Evolutionary conservation across 2,888 invertebrate genomes (phyloP).

Genomic region (Tortricodes alternella): DNA sequence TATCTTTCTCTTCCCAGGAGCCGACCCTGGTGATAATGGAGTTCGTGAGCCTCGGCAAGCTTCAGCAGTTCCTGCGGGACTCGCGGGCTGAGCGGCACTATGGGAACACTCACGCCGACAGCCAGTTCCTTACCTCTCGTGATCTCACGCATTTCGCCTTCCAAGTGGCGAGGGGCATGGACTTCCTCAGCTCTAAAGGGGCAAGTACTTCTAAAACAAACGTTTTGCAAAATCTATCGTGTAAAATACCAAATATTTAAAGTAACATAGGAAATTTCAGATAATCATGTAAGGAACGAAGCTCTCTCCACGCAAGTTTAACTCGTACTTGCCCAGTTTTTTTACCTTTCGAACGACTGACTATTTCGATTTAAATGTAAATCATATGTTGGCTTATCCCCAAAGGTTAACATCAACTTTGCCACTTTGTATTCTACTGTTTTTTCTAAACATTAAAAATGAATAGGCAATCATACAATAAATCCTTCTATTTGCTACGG

Average conservation of each 20-base stretch:
- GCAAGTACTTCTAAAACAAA: constrained; percentile 66
- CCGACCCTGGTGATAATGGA: constrained; percentile 97
- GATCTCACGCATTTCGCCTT: constrained; percentile 95
- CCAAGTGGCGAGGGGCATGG: constrained; percentile 95
- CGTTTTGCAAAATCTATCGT: background rate
- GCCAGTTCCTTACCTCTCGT: constrained; percentile 90
- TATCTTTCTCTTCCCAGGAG: constrained; percentile 73
- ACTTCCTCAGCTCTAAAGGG: constrained; percentile 91
- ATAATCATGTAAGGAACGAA: too few species aligned
- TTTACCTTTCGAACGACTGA: too few species aligned
- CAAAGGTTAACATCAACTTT: too few species aligned
- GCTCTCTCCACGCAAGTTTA: too few species aligned
- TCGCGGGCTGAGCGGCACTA: constrained; percentile 93
- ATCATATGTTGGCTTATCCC: background rate
- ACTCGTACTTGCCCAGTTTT: too few species aligned
- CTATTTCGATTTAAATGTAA: too few species aligned
- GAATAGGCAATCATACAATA: too few species aligned
- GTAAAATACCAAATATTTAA: too few species aligned
- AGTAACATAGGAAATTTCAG: too few species aligned
- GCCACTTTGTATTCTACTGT: too few species aligned
- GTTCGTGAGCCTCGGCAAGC: constrained; percentile 93
- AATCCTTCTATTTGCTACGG: too few species aligned
- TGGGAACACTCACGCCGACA: constrained; percentile 89
- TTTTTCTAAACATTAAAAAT: too few species aligned
- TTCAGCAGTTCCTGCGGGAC: constrained; percentile 93